phyloP scores from a whole-genome alignment of 2,888 invertebrate genomes.

The Capitulum mitella region DNA sequence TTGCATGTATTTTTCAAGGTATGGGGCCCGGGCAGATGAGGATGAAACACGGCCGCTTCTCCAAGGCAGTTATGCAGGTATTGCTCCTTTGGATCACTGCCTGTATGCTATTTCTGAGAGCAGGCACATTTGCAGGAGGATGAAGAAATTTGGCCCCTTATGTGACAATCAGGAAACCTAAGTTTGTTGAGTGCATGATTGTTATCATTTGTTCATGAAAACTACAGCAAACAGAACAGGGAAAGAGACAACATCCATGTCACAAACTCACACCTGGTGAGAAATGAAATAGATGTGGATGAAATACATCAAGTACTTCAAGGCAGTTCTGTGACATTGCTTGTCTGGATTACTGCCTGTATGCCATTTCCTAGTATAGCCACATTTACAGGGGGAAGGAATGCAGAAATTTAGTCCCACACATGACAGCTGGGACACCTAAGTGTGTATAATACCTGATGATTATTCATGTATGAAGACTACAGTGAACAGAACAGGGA shows the following conservation, averaged over 20 bases:
- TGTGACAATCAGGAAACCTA: background rate
- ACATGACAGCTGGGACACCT: too few relatives aligned
- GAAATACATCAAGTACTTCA: too few relatives aligned
- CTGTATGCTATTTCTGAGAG: background rate
- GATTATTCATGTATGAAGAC: too few relatives aligned
- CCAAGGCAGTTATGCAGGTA: background rate
- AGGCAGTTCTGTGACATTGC: too few relatives aligned
- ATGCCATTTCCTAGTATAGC: background rate
- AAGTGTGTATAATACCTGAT: too few relatives aligned
- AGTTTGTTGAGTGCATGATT: background rate
- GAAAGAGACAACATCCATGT: too few relatives aligned
- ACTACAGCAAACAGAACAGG: background rate
- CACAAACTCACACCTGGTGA: too few relatives aligned
- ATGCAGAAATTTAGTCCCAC: too few relatives aligned
- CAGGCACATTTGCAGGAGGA: background rate
- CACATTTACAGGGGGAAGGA: too few relatives aligned
- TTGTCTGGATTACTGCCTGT: too few relatives aligned
- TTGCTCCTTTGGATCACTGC: background rate
- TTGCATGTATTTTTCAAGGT: background rate
- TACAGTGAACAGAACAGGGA: too few relatives aligned
- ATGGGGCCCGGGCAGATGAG: background rate
- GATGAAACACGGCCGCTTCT: constrained; percentile 1
- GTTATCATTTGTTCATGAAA: background rate
- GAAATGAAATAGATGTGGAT: too few relatives aligned
- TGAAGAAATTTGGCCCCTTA: background rate